Base-by-base conservation (phyloP, 2,888 invertebrate genomes). In the Halocaridina rubra region DNA sequence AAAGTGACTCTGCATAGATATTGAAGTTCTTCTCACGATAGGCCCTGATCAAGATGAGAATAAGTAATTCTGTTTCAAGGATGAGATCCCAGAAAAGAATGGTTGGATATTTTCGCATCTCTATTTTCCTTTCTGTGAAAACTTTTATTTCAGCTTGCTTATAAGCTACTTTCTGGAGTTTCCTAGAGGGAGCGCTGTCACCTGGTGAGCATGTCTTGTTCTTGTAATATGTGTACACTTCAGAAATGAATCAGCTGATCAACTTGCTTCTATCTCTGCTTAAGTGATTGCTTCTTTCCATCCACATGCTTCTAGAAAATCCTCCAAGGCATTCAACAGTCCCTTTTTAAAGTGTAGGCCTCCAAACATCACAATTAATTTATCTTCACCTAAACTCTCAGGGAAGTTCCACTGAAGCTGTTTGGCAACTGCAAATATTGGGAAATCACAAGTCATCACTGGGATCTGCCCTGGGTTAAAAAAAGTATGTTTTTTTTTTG, bases 281-380 rank as follows among this genome's bases (percentile, higher is more conserved):
- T 88, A 67, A 22, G 71, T 80, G 10, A 89, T 27, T 10, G 86
- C 86, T 5, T 64, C 13, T 33, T 88, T 88, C 89, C 89, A 90
- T 1, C 89, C 90, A 88, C 88, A 89, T 22, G 85, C 89, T 22
- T 89, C 64, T 5, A 90, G 80, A 32, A 85, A 81, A 46, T 80
- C 80, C 10, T 89, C 90, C 19, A 90, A 33, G 2, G 88, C 82
- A 71, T 86, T 89, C 80, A 89, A 79, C 19, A 88, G 81, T 13
- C 89, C 89, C 88, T 89, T 89, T 75, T 90, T 90, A 72, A 89
- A 89, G 81, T 90, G 90, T 46, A 90, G 85, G 30, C 90, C 90
- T 8, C 89, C 90, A 69, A 90, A 85, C 88, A 90, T 88, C 3
- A 90, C 84, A 16, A 90, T 86, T 76, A 88, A 86, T 29, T 87